A percentile compares a stretch with the other conserved stretches of the same genome.
Conservation (phyloP, 2,797 vertebrate genomes). For the Sternarchorhynchus goeldii region DNA sequence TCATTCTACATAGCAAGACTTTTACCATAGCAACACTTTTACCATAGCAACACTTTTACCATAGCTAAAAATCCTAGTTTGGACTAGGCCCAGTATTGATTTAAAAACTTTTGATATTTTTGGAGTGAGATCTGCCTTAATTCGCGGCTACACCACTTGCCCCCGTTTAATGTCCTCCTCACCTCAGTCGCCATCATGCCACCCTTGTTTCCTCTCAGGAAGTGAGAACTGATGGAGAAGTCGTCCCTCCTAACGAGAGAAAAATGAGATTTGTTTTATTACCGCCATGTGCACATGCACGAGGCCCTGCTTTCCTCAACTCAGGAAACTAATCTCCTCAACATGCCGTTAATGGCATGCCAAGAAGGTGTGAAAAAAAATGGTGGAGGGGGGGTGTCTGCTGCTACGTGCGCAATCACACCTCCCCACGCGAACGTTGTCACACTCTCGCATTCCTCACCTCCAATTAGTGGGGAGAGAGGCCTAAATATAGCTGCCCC, state of each 20-base stretch:
- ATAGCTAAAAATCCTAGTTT: not conserved
- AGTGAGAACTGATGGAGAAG: conserved; percentile 47
- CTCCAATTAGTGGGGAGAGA: conserved; percentile 62
- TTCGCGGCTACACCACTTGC: not conserved
- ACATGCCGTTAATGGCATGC: conserved; percentile 59
- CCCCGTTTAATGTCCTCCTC: conserved; percentile 8
- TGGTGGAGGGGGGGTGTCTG: conserved; percentile 39
- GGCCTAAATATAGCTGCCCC: conserved; percentile 56
- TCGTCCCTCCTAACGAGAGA: conserved; percentile 37
- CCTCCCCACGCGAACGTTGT: conserved; percentile 61
- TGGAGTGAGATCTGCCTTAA: not conserved
- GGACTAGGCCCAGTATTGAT: not conserved
- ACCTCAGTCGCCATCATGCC: conserved; percentile 3
- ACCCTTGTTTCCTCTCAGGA: conserved; percentile 42
- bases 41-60: not conserved
- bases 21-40: not conserved
- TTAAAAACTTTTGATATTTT: not conserved
- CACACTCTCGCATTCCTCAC: conserved; percentile 64
- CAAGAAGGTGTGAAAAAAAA: conserved; percentile 57
- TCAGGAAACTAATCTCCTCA: conserved; percentile 63
- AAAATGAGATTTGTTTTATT: conserved; percentile 55
- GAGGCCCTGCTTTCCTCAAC: conserved; percentile 49
- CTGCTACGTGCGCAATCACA: conserved; percentile 60
- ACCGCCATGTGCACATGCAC: conserved; percentile 27
- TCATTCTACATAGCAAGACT: not conserved